Percentiles rank a stretch among this genome's conserved stretches.
phyloP scores from a whole-genome alignment of 2,113 vertebrate genomes.

The Opisthocomus hoazin region DNA sequence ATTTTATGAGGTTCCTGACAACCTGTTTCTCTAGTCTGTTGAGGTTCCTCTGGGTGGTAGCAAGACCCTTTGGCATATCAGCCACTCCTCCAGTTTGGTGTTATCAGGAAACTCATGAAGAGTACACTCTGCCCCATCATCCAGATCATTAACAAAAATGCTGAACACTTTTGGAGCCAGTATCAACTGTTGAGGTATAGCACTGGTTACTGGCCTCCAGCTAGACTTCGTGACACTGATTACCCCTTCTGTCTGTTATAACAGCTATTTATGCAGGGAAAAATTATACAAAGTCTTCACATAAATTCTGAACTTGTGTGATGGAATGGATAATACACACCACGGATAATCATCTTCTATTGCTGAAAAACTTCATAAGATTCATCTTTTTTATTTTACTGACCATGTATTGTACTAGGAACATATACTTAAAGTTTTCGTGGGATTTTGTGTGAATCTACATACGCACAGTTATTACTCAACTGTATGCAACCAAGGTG shows the following conservation, averaged over 20 bases:
- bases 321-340: background rate
- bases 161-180: background rate
- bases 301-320: background rate
- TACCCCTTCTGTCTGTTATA: background rate
- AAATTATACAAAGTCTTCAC: background rate
- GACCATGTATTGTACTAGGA: background rate
- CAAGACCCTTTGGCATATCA: background rate
- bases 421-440: background rate
- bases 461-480: background rate
- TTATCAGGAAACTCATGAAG: background rate
- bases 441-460: background rate
- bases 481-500: background rate
- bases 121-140: background rate
- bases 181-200: accelerated
- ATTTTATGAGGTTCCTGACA: background rate
- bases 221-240: background rate
- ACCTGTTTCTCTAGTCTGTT: background rate
- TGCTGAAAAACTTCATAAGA: background rate
- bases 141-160: background rate
- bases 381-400: background rate
- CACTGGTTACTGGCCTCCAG: accelerated
- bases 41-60: background rate
- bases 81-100: background rate
- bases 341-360: background rate
- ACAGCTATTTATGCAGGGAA: background rate